phyloP scores from a whole-genome alignment of 1,140 invertebrate genomes.

The Zaprionus vittiger region DNA sequence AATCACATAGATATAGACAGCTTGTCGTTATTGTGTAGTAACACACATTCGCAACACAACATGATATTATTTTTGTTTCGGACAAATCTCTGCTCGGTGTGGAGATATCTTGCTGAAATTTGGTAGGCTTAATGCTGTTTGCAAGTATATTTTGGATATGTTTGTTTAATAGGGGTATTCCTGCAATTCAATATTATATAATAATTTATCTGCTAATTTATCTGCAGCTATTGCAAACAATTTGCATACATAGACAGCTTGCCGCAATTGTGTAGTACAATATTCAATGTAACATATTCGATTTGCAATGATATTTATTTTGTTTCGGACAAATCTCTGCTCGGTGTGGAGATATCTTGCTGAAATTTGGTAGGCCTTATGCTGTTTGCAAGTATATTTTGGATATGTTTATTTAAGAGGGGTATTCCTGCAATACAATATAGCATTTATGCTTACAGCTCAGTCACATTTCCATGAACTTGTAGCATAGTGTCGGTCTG shows the following conservation, averaged over 20 bases:
- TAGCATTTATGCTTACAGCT: too few species aligned
- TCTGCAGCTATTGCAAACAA: too few species aligned
- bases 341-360: background rate
- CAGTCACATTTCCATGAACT: background rate
- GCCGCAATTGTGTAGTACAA: too few species aligned
- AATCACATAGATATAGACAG: too few species aligned
- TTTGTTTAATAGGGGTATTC: background rate
- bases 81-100: background rate
- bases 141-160: background rate
- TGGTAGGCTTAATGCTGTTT: background rate
- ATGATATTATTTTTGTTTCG: background rate
- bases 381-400: background rate
- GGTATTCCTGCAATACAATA: too few species aligned
- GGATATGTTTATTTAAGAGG: background rate
- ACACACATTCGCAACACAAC: too few species aligned
- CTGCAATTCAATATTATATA: too few species aligned
- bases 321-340: background rate
- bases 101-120: background rate
- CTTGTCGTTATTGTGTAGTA: too few species aligned
- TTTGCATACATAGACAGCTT: too few species aligned
- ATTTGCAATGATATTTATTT: background rate
- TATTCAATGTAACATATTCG: too few species aligned
- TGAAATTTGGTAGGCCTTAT: background rate
- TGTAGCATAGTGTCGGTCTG: constrained; percentile 30
- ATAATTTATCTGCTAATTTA: background rate